Conservation (phyloP, 2,113 vertebrate genomes). For the Rostratula benghalensis region DNA sequence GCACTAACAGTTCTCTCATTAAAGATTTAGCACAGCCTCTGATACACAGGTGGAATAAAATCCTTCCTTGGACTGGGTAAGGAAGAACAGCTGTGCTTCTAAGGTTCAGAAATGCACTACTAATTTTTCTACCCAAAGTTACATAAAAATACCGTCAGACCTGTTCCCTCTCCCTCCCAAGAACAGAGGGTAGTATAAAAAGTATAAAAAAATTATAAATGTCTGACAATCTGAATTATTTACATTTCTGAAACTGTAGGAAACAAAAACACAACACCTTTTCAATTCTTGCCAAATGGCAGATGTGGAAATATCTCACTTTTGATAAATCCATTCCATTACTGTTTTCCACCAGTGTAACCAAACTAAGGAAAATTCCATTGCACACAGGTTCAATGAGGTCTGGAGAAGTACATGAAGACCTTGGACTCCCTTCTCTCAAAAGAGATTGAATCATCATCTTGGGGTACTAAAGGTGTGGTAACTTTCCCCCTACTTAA, state of each 20-base stretch:
- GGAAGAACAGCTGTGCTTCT: neutral
- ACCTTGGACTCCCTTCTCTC: neutral
- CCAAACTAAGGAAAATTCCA: neutral
- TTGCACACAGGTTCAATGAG: rapidly evolving
- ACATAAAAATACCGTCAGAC: neutral
- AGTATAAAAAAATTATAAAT: neutral
- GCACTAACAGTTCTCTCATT: neutral
- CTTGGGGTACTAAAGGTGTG: neutral
- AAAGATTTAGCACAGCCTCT: neutral
- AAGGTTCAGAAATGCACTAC: neutral
- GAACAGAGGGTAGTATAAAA: neutral
- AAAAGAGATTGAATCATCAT: neutral
- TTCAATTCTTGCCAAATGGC: neutral
- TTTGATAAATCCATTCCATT: neutral
- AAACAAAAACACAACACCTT: neutral
- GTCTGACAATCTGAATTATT: neutral
- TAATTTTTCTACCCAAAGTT: neutral
- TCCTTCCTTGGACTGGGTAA: neutral
- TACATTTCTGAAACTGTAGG: neutral
- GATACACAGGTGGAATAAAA: neutral
- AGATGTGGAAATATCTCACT: neutral
- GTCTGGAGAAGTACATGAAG: neutral
- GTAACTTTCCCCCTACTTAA: neutral
- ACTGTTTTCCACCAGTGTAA: neutral
- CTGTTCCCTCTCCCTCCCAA: neutral